Base-by-base conservation (phyloP, 2,888 invertebrate species). In the Caprella mutica region DNA sequence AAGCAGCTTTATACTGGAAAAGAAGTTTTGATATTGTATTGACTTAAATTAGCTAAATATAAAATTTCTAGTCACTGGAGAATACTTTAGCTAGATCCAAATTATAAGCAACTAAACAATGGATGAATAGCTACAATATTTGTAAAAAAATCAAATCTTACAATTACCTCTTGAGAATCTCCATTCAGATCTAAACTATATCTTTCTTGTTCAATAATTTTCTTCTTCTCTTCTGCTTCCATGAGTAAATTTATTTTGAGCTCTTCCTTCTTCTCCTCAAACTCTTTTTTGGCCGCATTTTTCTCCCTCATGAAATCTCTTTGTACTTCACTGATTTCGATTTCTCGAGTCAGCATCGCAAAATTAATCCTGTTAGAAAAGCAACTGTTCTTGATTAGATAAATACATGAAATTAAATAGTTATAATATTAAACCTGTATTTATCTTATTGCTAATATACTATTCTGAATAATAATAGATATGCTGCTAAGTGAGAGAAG, bases 251-350 rank as follows among this genome's bases (percentile, higher is more conserved):
- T 91, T 72, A 93, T 93, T 68, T 85, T 81, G 19, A 94, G 74
- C 71, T 94, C 94, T 65, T 87, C 80, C 73, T 91, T 91, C 72
- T 93, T 92, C 69, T 96, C 93, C 69, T 94, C 93, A 75, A 89
- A 92, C 70, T 96, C 94, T 71, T 89, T 87, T 0, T 81, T 84
- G 0, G 63, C 63, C 23, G 60, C 24, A 23, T 56, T 92, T 70
- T 89, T 90, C 70, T 96, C 94, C 35, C 82, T 79, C 65, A 85
- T 77, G 69, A 86, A 93, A 69, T 94, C 93, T 58, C 83, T 78
- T 68, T 94, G 91, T 0, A 90, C 65, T 67, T 86, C 84, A 65
- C 92, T 90, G 42, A 83, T 80, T 76, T 91, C 78, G 69, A 87
- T 85, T 65, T 89, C 87, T 66, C n/a, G n/a, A n/a, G n/a, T 74